Evolutionary conservation across 2,113 vertebrate species (phyloP).

Genomic region (Ochotona curzoniae): DNA sequence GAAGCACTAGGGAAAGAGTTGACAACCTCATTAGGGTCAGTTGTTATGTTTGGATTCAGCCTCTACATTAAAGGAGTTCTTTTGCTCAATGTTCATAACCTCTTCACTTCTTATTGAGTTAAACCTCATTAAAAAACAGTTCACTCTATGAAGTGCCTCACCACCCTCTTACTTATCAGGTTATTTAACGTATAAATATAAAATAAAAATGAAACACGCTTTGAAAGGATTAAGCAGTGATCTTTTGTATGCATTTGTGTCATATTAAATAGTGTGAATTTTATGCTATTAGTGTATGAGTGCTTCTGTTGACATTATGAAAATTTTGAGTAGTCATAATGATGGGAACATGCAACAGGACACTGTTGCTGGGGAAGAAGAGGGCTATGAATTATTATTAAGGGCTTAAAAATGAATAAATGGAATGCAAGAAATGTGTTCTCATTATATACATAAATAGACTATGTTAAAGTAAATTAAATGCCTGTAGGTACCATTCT

Average conservation of each 20-base stretch:
- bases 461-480: too few species aligned
- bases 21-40: neutral
- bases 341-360: neutral
- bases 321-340: neutral
- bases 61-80: neutral
- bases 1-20: neutral
- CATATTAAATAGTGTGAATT: neutral
- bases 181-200: neutral
- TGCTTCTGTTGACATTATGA: neutral
- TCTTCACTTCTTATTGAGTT: neutral
- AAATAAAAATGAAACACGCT: neutral
- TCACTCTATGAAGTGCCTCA: neutral
- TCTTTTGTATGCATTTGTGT: neutral
- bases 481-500: too few species aligned
- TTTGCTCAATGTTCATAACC: neutral
- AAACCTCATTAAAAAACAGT: slow-evolving; percentile 9
- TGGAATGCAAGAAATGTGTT: too few species aligned
- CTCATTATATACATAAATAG: too few species aligned
- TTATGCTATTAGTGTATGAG: neutral
- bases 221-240: neutral
- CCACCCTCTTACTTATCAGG: neutral
- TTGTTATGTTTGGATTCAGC: neutral
- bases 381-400: too few species aligned
- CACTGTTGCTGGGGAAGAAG: too few species aligned
- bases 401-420: too few species aligned